phyloP scores from a whole-genome alignment of 2,888 invertebrate species.

The Phaonia tiefii region DNA sequence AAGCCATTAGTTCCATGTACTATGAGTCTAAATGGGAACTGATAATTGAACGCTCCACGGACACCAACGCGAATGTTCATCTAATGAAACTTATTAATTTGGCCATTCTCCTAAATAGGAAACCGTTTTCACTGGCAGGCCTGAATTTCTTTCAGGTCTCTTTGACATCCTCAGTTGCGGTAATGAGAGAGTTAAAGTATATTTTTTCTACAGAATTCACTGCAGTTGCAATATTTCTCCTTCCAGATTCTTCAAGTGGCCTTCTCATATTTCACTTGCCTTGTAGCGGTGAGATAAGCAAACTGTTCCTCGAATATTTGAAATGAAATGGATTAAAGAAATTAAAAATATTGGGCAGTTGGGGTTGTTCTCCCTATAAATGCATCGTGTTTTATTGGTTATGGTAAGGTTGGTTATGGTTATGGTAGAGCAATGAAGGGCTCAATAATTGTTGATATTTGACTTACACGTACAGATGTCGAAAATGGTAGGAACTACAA shows the following conservation, averaged over 20 bases:
- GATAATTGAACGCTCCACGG: constrained; percentile 69
- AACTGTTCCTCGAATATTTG: no score
- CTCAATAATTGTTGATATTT: no score
- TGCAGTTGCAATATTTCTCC: not conserved
- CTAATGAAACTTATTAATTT: constrained; percentile 72
- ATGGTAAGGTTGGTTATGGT: no score
- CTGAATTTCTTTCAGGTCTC: constrained; percentile 74
- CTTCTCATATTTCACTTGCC: constrained; percentile 75
- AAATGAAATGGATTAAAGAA: no score
- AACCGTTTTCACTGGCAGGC: constrained; percentile 72
- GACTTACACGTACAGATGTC: no score
- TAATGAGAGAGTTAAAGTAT: constrained; percentile 40
- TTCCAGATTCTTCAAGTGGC: constrained; percentile 74
- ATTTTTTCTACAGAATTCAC: not conserved
- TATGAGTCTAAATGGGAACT: constrained; percentile 74
- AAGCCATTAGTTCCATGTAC: constrained; percentile 73
- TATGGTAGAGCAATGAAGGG: no score
- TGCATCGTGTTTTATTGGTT: no score
- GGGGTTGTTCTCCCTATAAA: no score
- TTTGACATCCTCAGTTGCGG: constrained; percentile 71
- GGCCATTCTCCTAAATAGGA: constrained; percentile 72
- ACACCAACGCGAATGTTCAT: constrained; percentile 70
- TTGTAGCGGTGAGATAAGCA: constrained; percentile 72
- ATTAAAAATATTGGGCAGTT: no score
- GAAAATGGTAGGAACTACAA: no score